Base-by-base conservation (phyloP, 2,888 invertebrate genomes). In the Scrobipalpa atriplicella region DNA sequence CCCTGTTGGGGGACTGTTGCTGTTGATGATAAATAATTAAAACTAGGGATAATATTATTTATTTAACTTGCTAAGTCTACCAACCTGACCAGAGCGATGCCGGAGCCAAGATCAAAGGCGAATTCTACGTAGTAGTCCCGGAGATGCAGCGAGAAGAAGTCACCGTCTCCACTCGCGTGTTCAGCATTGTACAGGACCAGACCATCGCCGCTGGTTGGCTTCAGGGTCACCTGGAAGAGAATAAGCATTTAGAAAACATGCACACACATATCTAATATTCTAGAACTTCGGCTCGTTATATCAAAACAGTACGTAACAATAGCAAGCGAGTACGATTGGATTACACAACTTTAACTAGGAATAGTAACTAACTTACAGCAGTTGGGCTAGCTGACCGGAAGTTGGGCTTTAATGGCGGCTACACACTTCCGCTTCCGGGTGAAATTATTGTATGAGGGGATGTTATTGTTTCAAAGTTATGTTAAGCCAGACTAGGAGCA, bases 21-120 rank as follows among this genome's bases (percentile, higher is more conserved):
- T 2, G 29, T 5, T 29, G 29, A 29, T 29, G 2, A 29, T 29
- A 29, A 29, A 3, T 5, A 29, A n/a, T n/a, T 5, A 29, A 29
- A 3, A 29, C 5, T 29, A 29, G 29, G 29, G 29, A 3, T 29
- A 2, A 29, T 3, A 29, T 5, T 5, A 29, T 29, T 2, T 29
- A 29, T 29, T 29, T 29, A 29, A 29, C 29, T 29, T 29, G 29
- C 29, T 8, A n/a, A n/a, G 16, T 16, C 6, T 65, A 72, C 82
- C 78, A 84, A 97, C 98, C 97, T 95, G 43, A 98, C 95, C 29
- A 96, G 93, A 8, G 97, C 97, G 18, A 97, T 96, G 7, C 99
- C 99, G 41, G 98, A 98, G 70, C 99, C 99, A 60, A 99, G 93
- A 86, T 99, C 98, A 84, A 98, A 98, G 3, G 97, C 95, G 84